Base-by-base conservation (phyloP, 1,140 invertebrate genomes). In the Apis dorsata region DNA sequence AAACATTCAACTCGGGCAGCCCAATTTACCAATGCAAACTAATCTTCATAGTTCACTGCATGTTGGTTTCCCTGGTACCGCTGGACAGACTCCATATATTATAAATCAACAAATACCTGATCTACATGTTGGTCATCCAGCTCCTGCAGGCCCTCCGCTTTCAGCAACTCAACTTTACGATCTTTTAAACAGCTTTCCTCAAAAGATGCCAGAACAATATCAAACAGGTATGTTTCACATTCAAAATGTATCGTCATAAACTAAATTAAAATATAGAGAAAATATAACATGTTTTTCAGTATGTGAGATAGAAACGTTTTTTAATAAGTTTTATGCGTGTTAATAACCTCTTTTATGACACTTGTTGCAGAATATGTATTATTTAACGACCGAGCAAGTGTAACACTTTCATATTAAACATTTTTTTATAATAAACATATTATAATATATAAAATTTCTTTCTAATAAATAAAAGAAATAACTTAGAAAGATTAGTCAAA, bases 81-180 rank as follows among this genome's bases (percentile, higher is more conserved):
- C 74, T 12, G 72, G 60, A 5, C 86, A 89, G 74, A 82, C 84
- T 15, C 87, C 89, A 11, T 86, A 88, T 13, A 65, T 82, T 0
- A 62, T 86, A 55, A 83, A 85, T 12, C 90, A 91, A 55, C 90
- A 91, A 44, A 78, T 86, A 17, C 87, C 90, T 7, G 91, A 93
- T 59, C 81, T 93, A 9, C 90, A 93, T 63, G 87, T 92, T 1
- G 92, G 89, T 11, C 89, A 89, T 79, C 89, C 90, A 86, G 90
- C 86, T 81, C 86, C 84, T 0, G 87, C 91, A 55, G 90, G 86
- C 0, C 89, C 92, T 34, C 89, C 94, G 4, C 83, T 96, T 21
- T 94, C 94, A 24, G 92, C 94, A 7, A 93, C 94, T 34, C 95
- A 96, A 82, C 87, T 96, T 4, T 95, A 95, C 84, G 93, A 94